phyloP scores from a whole-genome alignment of 1,140 invertebrate species.

The Trichogramma pretiosum region DNA sequence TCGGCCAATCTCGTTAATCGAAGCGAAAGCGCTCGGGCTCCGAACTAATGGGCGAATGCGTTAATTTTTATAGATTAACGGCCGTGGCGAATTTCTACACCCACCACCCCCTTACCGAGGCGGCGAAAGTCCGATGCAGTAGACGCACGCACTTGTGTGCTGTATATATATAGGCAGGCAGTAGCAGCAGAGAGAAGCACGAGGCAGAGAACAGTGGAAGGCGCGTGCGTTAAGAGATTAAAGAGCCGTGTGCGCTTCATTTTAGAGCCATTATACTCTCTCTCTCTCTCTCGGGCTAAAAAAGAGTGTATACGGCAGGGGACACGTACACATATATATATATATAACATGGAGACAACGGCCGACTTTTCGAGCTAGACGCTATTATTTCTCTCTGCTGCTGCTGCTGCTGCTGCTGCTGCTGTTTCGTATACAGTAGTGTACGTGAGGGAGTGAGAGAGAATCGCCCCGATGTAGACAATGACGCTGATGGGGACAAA shows the following conservation, averaged over 20 bases:
- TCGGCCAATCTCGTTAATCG: slow-evolving; percentile 35
- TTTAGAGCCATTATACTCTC: slow-evolving; percentile 40
- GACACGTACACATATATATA: neutral
- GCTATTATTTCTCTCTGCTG: neutral
- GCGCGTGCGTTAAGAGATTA: slow-evolving; percentile 41
- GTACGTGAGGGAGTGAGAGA: slow-evolving; percentile 6
- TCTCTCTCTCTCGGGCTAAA: slow-evolving; percentile 2
- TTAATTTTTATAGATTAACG: slow-evolving; percentile 31
- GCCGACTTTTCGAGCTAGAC: no score
- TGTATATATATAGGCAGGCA: no score
- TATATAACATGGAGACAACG: no score
- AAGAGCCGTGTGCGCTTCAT: slow-evolving; percentile 25
- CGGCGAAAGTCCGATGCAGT: no score
- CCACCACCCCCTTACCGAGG: no score
- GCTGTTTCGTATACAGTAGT: no score
- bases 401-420: no score
- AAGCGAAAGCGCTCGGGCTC: slow-evolving; percentile 15
- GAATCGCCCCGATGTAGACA: neutral
- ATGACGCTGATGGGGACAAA: neutral
- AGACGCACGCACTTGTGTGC: no score
- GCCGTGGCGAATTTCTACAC: no score
- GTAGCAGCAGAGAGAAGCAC: no score
- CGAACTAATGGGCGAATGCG: slow-evolving; percentile 26
- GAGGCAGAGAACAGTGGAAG: no score
- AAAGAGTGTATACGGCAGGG: slow-evolving; percentile 1